These are phyloP conservation scores for Lasiurus borealis DNA, from an alignment of 2,113 vertebrate genomes.

Conservation along the genomic window DNA sequence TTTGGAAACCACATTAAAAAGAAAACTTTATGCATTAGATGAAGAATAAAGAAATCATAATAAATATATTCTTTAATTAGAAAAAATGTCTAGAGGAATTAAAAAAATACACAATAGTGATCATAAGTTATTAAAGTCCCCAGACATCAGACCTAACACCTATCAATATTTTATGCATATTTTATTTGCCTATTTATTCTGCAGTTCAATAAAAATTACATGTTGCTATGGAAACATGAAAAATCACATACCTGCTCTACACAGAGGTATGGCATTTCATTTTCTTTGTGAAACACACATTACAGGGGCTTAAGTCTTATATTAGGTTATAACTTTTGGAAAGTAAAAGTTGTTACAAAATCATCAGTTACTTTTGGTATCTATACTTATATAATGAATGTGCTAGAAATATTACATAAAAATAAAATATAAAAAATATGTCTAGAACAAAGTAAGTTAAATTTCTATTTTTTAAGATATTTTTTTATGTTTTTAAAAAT, in stretches of 20 bases:
- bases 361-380: constrained; percentile 45
- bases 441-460: constrained; percentile 12
- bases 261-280: constrained; percentile 68
- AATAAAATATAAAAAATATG: background rate
- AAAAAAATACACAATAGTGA: constrained; percentile 61
- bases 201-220: constrained; percentile 82
- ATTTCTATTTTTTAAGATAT: background rate
- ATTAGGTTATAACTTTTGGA: constrained; percentile 70
- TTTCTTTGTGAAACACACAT: constrained; percentile 82
- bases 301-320: constrained; percentile 66
- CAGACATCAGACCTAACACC: constrained; percentile 39
- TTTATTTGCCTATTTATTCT: constrained; percentile 84
- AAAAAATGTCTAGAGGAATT: constrained; percentile 58
- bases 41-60: constrained; percentile 50
- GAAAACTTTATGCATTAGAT: constrained; percentile 13
- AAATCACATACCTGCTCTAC: constrained; percentile 73
- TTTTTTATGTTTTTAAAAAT: constrained; percentile 31
- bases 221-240: constrained; percentile 82
- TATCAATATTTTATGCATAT: constrained; percentile 83
- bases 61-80: constrained; percentile 48
- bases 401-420: background rate
- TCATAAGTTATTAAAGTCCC: constrained; percentile 67
- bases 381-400: constrained; percentile 36
- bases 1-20: constrained; percentile 25
- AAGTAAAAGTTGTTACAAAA: constrained; percentile 70